These are phyloP conservation scores for Eira barbara DNA, from an alignment of 2,113 vertebrate genomes.

Conservation along the genomic window DNA sequence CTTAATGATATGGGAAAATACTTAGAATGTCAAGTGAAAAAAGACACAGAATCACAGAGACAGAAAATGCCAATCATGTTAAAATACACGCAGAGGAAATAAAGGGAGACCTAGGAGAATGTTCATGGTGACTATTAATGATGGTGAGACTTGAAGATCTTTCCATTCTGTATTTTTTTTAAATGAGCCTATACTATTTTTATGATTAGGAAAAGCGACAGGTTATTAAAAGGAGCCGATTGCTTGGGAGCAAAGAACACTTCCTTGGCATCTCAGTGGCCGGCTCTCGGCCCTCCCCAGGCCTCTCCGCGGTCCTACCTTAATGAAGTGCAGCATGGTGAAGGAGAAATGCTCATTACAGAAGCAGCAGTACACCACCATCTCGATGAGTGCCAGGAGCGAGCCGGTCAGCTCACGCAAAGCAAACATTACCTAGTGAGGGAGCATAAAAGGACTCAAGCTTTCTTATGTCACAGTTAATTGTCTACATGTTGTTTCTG, in stretches of 20 bases:
- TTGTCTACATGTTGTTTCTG: accelerated
- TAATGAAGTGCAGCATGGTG: conserved; percentile 93
- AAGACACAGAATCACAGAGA: neutral
- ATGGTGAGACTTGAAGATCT: neutral
- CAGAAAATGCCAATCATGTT: neutral
- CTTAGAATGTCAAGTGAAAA: neutral
- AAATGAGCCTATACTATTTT: neutral
- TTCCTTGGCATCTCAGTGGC: accelerated
- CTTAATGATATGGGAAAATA: neutral
- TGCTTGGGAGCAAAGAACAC: neutral
- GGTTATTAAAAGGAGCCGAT: neutral
- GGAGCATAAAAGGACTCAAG: neutral
- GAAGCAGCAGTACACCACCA: conserved; percentile 96
- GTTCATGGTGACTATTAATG: neutral
- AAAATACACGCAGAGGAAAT: neutral
- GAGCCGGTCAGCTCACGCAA: conserved; percentile 95
- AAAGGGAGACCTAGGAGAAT: neutral
- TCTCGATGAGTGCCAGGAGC: conserved; percentile 91
- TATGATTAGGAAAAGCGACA: neutral
- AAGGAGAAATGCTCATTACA: conserved; percentile 97
- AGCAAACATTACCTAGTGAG: conserved; percentile 93
- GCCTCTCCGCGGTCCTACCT: conserved; percentile 83
- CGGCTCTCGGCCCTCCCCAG: accelerated
- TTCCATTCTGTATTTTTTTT: neutral
- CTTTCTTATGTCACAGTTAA: neutral